Evolutionary conservation across 2,888 invertebrate genomes (phyloP).

Genomic region (Dryocosmus kuriphilus): DNA sequence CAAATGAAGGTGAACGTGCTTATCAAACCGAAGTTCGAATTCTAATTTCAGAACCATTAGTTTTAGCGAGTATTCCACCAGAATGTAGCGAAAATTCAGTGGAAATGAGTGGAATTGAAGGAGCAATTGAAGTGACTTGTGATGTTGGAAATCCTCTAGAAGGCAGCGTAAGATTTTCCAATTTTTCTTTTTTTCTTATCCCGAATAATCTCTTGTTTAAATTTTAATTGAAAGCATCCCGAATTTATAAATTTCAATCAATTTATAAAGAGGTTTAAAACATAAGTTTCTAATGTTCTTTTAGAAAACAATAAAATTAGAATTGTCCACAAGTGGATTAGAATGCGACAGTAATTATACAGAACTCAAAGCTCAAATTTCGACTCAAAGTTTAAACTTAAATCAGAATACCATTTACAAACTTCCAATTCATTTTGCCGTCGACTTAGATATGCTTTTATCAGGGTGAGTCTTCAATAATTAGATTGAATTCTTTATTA

Average conservation of each 20-base stretch:
- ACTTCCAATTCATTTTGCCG: slow-evolving; percentile 43
- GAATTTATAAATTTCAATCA: no score
- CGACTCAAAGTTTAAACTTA: slow-evolving; percentile 57
- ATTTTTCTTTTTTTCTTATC: not conserved
- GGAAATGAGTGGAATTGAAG: slow-evolving; percentile 49
- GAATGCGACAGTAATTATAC: slow-evolving; percentile 21
- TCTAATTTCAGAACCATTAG: slow-evolving; percentile 60
- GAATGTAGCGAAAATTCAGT: slow-evolving; percentile 58
- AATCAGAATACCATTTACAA: slow-evolving; percentile 58
- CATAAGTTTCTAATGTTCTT: slow-evolving; percentile 22
- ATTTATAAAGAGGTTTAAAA: no score
- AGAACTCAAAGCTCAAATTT: slow-evolving; percentile 31
- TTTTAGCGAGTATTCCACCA: slow-evolving; percentile 63
- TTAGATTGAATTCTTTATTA: slow-evolving; percentile 20
- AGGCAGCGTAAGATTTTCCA: slow-evolving; percentile 42
- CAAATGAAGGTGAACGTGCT: slow-evolving; percentile 67
- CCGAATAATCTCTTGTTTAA: not conserved
- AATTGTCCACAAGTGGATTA: slow-evolving; percentile 64
- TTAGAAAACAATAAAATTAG: slow-evolving; percentile 63
- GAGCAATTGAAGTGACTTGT: slow-evolving; percentile 58
- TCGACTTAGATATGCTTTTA: slow-evolving; percentile 56
- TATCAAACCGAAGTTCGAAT: slow-evolving; percentile 62
- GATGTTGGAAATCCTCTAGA: slow-evolving; percentile 65
- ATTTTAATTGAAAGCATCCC: not conserved
- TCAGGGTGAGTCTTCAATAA: slow-evolving; percentile 63